These are phyloP conservation scores for Pholis gunnellus DNA, from an alignment of 2,113 vertebrate species.

Conservation along the genomic window DNA sequence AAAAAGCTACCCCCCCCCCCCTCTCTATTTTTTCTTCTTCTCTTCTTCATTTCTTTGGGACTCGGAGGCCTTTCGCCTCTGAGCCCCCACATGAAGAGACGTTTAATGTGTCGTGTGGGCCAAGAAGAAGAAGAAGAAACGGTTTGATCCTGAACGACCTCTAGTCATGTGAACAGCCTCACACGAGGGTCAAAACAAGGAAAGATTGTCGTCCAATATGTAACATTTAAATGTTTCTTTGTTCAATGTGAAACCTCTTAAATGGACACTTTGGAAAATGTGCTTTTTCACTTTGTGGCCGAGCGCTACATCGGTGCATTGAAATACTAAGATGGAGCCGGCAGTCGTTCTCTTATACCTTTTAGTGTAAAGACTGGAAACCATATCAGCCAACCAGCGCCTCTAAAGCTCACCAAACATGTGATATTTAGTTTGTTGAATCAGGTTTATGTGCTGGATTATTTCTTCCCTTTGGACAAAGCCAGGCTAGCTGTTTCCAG, in stretches of 20 bases:
- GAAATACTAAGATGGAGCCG: not conserved
- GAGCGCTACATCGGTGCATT: not conserved
- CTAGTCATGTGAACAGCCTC: not conserved
- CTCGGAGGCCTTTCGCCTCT: slow-evolving; percentile 11
- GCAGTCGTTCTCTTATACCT: not conserved
- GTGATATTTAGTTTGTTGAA: not conserved
- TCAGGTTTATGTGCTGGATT: not conserved
- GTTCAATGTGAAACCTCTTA: slow-evolving; percentile 19
- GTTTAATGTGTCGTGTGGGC: slow-evolving; percentile 32
- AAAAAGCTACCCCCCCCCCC: slow-evolving; percentile 39
- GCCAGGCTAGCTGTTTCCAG: not conserved
- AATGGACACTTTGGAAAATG: slow-evolving; percentile 16
- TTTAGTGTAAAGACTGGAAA: not conserved
- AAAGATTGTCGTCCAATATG: not conserved
- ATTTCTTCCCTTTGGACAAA: not conserved
- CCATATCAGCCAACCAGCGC: not conserved
- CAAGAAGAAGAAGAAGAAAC: slow-evolving; percentile 30
- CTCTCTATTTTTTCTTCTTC: not conserved
- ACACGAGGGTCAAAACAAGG: slow-evolving; percentile 6
- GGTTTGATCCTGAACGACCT: slow-evolving; percentile 1
- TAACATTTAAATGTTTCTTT: slow-evolving; percentile 8
- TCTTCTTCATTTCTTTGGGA: slow-evolving; percentile 11
- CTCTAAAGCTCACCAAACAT: not conserved
- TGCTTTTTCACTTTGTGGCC: not conserved
- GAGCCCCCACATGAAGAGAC: slow-evolving; percentile 20